phyloP scores from a whole-genome alignment of 2,888 invertebrate species.

The Acleris cristana region DNA sequence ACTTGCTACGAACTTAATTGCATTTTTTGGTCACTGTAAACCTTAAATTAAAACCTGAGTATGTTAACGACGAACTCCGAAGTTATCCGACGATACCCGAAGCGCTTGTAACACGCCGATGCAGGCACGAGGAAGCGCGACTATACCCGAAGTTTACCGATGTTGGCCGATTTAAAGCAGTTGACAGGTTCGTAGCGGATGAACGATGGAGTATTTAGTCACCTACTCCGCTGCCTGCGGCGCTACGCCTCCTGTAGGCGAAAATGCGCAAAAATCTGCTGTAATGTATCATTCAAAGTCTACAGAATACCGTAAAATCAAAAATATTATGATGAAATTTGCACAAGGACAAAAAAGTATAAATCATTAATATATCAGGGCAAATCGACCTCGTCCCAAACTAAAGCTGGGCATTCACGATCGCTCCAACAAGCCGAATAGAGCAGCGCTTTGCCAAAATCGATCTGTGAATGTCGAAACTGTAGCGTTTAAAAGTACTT shows the following conservation, averaged over 20 bases:
- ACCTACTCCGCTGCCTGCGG: conserved; percentile 52
- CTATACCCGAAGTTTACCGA: not conserved
- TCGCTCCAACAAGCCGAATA: too few relatives aligned
- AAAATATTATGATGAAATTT: too few relatives aligned
- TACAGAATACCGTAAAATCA: too few relatives aligned
- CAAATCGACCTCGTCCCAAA: too few relatives aligned
- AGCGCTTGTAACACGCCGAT: not conserved
- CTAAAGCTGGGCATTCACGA: too few relatives aligned
- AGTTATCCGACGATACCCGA: not conserved
- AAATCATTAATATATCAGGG: too few relatives aligned
- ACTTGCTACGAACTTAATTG: too few relatives aligned
- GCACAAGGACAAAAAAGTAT: too few relatives aligned
- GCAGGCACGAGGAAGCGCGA: not conserved
- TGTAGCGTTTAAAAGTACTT: too few relatives aligned
- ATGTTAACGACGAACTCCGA: conserved; percentile 1
- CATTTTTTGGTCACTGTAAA: too few relatives aligned
- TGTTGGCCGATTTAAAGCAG: not conserved
- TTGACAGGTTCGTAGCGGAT: not conserved
- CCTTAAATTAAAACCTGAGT: not conserved
- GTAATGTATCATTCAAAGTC: not conserved
- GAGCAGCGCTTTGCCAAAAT: too few relatives aligned
- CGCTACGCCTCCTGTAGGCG: conserved; percentile 59
- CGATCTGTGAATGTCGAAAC: too few relatives aligned
- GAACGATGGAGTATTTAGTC: conserved; percentile 44
- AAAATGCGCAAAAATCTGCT: not conserved